Evolutionary conservation across 2,797 vertebrate genomes (phyloP).

Genomic region (Falco rusticolus): DNA sequence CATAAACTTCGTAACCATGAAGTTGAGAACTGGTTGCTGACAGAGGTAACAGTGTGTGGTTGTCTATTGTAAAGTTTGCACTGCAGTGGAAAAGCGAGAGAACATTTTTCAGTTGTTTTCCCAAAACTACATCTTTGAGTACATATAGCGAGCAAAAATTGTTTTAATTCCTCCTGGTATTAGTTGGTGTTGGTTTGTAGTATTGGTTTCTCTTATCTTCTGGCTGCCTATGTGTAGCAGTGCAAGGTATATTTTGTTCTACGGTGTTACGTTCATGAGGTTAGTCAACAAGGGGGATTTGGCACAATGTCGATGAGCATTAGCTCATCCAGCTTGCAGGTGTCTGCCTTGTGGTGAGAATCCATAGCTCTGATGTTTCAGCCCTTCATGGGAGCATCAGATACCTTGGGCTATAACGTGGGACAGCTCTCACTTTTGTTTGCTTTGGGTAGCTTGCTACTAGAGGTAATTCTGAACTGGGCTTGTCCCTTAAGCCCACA

Average conservation of each 20-base stretch:
- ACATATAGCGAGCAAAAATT: neutral
- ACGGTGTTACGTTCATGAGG: accelerated
- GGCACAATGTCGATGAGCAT: neutral
- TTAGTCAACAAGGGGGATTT: neutral
- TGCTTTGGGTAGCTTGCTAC: too few species aligned
- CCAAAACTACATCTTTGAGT: neutral
- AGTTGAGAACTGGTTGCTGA: neutral
- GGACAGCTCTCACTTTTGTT: neutral
- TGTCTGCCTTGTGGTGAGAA: neutral
- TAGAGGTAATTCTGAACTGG: neutral
- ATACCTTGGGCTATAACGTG: neutral
- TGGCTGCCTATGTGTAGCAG: neutral
- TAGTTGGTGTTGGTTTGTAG: neutral
- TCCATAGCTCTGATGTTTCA: neutral
- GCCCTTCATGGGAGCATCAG: too few species aligned
- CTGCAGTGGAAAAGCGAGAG: accelerated
- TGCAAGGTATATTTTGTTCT: neutral
- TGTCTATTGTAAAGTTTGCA: neutral
- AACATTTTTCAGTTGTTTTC: neutral
- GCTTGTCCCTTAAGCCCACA: neutral
- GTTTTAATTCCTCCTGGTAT: neutral
- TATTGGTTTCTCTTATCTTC: neutral
- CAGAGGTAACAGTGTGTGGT: neutral
- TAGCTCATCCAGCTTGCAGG: neutral
- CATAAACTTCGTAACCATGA: neutral